Base-by-base conservation (phyloP, 1,140 invertebrate species). In the Drosophila pachea region DNA sequence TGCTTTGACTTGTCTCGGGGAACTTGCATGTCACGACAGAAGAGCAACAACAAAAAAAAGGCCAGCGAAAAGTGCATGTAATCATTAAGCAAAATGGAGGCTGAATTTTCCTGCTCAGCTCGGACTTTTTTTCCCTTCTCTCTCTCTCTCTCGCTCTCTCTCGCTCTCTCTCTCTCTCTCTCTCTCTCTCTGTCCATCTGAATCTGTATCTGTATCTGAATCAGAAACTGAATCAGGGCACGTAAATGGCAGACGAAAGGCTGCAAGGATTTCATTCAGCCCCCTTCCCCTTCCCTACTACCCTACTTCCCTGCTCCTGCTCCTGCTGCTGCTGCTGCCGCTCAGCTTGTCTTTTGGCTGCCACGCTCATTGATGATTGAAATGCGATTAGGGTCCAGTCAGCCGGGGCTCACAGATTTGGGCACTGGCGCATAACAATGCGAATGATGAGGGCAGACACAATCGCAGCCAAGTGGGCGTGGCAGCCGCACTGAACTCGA, bases 391-490 rank as follows among this genome's bases (percentile, higher is more conserved):
- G 81, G 76, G 76, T 65, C 50, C 79, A 73, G 75, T 68, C 72
- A 67, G 78, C 78, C 69, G 68, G 47, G 74, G 61, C 58, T 22
- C 68, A 74, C 59, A 68, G 79, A 84, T 84, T 86, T 86, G 81
- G 70, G 60, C 81, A 84, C 47, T 84, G 81, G 82, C 55, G 81
- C 79, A 84, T 81, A 68, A 84, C 73, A 84, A 79, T 86, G 81
- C 69, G 45, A 76, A 69, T 86, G 79, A 84, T 77, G 81, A 86
- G 81, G 81, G 79, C 79, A 86, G 79, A 86, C 79, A 86, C 79
- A 84, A 67, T 36, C 45, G 22, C 63, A 49, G 4, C 49, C 54
- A 68, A 33, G 32, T 45, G 14, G 16, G 45, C 14, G 45, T 22
- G 22, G 22, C 22, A 3, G 22, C 22, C 22, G 22, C 22, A 22